Percentiles rank a stretch among this genome's conserved stretches.
These are phyloP conservation scores for Hippocampus mohnikei DNA, from an alignment of 2,113 vertebrate genomes.

Conservation along the genomic window DNA sequence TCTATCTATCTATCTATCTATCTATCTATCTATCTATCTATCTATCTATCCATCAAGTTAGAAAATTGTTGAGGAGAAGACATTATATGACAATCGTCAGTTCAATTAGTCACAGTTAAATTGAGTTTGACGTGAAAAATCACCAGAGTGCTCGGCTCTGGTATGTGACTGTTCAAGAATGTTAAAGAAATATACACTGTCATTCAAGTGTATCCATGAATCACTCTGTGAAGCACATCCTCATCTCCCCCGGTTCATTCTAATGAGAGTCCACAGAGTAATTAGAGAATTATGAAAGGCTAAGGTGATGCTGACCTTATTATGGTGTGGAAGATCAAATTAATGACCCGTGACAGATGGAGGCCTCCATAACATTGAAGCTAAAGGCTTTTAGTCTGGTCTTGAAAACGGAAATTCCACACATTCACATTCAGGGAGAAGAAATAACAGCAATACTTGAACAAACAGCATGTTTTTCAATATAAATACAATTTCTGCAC, in stretches of 20 bases:
- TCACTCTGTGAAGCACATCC: slow-evolving; percentile 13
- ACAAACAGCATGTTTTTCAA: neutral
- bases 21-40: neutral
- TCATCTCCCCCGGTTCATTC: slow-evolving; percentile 6
- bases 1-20: neutral
- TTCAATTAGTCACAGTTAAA: neutral
- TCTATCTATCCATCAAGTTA: neutral
- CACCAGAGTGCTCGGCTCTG: neutral
- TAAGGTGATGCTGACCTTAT: slow-evolving; percentile 66
- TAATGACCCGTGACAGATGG: slow-evolving; percentile 67
- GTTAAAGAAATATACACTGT: slow-evolving; percentile 20
- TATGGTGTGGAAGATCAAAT: slow-evolving; percentile 54
- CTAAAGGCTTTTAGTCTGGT: neutral
- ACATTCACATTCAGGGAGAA: neutral
- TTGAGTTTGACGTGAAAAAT: neutral
- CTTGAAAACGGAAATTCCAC: slow-evolving; percentile 9
- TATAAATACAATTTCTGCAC: neutral
- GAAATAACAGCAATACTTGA: neutral
- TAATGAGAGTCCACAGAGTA: slow-evolving; percentile 53
- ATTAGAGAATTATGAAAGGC: slow-evolving; percentile 63
- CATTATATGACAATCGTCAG: neutral
- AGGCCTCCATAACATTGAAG: slow-evolving; percentile 27
- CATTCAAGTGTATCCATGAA: slow-evolving; percentile 2
- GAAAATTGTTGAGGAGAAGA: neutral
- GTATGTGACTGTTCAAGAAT: neutral